phyloP scores from a whole-genome alignment of 2,888 invertebrate species.

The Drosophila meridionalis region DNA sequence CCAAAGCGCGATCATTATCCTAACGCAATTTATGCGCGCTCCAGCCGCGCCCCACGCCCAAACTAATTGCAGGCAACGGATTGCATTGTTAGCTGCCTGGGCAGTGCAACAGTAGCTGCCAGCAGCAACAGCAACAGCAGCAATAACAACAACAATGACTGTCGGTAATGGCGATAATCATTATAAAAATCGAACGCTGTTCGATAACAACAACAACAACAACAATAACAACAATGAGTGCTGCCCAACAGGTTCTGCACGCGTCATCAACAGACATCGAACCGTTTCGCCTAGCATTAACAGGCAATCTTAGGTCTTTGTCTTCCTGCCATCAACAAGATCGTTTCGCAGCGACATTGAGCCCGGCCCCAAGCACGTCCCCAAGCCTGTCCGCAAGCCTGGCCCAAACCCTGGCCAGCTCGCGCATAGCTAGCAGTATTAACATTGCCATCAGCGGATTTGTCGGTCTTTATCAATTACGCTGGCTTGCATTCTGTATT shows the following conservation, averaged over 20 bases:
- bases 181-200: constrained; percentile 67
- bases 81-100: constrained; percentile 70
- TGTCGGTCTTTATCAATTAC: constrained; percentile 82
- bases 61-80: constrained; percentile 70
- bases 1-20: constrained; percentile 84
- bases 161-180: constrained; percentile 76
- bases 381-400: constrained; percentile 10
- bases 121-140: constrained; percentile 32
- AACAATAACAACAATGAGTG: constrained; percentile 12
- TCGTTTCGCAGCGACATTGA: constrained; percentile 74
- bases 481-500: constrained; percentile 54
- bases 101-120: constrained; percentile 53
- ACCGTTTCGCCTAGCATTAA: constrained; percentile 52
- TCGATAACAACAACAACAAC: constrained; percentile 43
- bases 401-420: constrained; percentile 20
- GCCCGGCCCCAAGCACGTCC: constrained; percentile 36
- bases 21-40: constrained; percentile 84
- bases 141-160: constrained; percentile 42
- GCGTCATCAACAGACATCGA: constrained; percentile 57
- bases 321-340: constrained; percentile 81
- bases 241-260: constrained; percentile 67
- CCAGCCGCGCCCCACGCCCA: constrained; percentile 74
- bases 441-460: constrained; percentile 80
- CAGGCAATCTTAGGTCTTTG: constrained; percentile 74
- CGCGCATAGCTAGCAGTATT: constrained; percentile 58